phyloP scores from a whole-genome alignment of 1,140 invertebrate genomes.

The Aphelinus atriplicis region DNA sequence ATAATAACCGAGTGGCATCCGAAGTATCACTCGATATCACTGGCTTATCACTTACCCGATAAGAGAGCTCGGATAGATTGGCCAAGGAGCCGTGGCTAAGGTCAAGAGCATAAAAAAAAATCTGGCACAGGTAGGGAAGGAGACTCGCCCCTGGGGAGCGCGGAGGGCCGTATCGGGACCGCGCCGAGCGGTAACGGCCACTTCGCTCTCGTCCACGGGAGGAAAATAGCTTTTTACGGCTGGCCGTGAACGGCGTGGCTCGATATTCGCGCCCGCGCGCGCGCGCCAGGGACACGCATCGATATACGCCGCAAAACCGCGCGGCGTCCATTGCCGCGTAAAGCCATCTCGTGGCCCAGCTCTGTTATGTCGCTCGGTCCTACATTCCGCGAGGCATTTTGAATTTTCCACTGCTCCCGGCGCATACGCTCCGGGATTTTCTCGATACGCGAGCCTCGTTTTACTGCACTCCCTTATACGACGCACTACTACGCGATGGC shows the following conservation, averaged over 20 bases:
- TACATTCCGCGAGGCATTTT: conserved; percentile 25
- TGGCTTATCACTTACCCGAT: too few relatives aligned
- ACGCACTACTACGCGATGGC: neutral
- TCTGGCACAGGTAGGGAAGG: too few relatives aligned
- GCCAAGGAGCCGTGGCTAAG: too few relatives aligned
- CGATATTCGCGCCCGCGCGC: conserved; percentile 47
- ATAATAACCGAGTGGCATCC: too few relatives aligned
- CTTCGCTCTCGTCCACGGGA: neutral
- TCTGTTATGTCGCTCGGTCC: conserved; percentile 26
- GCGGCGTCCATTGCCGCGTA: conserved; percentile 3
- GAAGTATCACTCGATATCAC: too few relatives aligned
- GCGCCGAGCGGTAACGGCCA: too few relatives aligned
- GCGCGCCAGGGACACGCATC: neutral
- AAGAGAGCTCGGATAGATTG: too few relatives aligned
- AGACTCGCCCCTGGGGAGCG: too few relatives aligned
- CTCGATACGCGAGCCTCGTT: neutral
- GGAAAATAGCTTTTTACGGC: conserved; percentile 52
- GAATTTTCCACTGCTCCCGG: conserved; percentile 24
- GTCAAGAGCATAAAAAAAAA: too few relatives aligned
- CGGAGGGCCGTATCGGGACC: too few relatives aligned
- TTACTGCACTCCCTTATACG: conserved; percentile 3
- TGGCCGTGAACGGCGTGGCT: conserved; percentile 42
- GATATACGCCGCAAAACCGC: conserved; percentile 28
- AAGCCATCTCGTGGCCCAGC: conserved; percentile 13
- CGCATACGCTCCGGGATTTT: neutral